Evolutionary conservation across 2,888 invertebrate genomes (phyloP).

Genomic region (Aromia moschata): DNA sequence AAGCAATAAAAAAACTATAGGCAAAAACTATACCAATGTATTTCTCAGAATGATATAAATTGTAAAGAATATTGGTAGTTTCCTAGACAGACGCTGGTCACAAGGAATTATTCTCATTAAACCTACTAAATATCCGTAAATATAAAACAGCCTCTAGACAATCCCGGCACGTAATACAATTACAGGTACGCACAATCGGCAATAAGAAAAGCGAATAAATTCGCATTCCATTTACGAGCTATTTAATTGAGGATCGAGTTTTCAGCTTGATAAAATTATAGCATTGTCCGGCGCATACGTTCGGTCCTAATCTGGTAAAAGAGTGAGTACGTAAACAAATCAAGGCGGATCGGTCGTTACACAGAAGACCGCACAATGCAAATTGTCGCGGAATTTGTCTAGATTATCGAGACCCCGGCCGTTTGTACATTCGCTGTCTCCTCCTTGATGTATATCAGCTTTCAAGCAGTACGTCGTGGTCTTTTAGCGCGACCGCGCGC

Average conservation of each 20-base stretch:
- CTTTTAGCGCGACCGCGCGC: conserved; percentile 26
- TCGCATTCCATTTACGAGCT: conserved; percentile 50
- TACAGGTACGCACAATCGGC: conserved; percentile 51
- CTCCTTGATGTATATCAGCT: conserved; percentile 42
- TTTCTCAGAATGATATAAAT: too few species aligned
- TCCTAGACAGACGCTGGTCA: too few species aligned
- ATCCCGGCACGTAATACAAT: conserved; percentile 52
- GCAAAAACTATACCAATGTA: too few species aligned
- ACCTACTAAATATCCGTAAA: conserved; percentile 20
- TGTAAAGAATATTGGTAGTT: too few species aligned
- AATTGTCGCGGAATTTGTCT: conserved; percentile 64
- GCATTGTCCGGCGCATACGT: conserved; percentile 55
- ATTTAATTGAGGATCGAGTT: conserved; percentile 60
- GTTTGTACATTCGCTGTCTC: conserved; percentile 41
- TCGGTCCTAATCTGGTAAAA: conserved; percentile 60
- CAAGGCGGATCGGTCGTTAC: conserved; percentile 53
- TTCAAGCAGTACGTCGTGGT: conserved; percentile 30
- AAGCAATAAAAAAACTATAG: too few species aligned
- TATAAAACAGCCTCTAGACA: conserved; percentile 42
- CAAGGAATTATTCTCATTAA: conserved; percentile 5
- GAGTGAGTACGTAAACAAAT: conserved; percentile 60
- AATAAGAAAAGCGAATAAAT: conserved; percentile 54
- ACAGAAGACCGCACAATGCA: conserved; percentile 62
- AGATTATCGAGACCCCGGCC: conserved; percentile 58
- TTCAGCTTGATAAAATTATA: conserved; percentile 58